phyloP scores from a whole-genome alignment of 2,113 vertebrate genomes.

The Gnathonemus longibarbis region DNA sequence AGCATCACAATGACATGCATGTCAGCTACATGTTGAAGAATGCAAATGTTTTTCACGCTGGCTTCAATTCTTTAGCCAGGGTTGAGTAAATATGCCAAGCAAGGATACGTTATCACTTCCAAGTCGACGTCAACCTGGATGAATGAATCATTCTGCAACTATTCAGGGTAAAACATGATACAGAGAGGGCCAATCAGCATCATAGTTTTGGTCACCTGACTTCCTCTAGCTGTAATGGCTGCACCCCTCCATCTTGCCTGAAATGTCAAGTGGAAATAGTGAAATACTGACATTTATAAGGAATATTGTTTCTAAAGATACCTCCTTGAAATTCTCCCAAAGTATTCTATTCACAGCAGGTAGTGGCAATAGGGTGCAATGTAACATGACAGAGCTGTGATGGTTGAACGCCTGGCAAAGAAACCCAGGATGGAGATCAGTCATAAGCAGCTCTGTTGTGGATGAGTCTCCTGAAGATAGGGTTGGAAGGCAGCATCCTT shows the following conservation, averaged over 20 bases:
- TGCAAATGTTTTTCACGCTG: neutral
- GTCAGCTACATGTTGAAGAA: neutral
- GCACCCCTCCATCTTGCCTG: neutral
- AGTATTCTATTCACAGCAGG: neutral
- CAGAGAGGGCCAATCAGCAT: neutral
- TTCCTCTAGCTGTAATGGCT: neutral
- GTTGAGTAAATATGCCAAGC: neutral
- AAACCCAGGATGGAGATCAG: neutral
- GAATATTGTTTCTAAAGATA: neutral
- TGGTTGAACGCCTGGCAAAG: constrained; percentile 18
- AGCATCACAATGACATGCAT: neutral
- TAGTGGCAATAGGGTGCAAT: neutral
- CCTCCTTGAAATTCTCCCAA: constrained; percentile 1
- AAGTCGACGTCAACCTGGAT: neutral
- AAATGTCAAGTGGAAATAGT: neutral
- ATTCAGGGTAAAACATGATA: neutral
- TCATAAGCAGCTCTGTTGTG: neutral
- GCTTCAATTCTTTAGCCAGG: neutral
- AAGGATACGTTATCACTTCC: neutral
- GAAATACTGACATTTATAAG: neutral
- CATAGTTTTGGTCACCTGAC: neutral
- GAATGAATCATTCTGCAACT: neutral
- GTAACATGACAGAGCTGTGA: constrained; percentile 5
- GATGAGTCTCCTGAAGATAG: constrained; percentile 18
- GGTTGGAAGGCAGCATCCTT: neutral